These are phyloP conservation scores for Strongylocentrotus purpuratus DNA, from an alignment of 35 echinoderm and acorn worm genomes.

Conservation along the genomic window DNA sequence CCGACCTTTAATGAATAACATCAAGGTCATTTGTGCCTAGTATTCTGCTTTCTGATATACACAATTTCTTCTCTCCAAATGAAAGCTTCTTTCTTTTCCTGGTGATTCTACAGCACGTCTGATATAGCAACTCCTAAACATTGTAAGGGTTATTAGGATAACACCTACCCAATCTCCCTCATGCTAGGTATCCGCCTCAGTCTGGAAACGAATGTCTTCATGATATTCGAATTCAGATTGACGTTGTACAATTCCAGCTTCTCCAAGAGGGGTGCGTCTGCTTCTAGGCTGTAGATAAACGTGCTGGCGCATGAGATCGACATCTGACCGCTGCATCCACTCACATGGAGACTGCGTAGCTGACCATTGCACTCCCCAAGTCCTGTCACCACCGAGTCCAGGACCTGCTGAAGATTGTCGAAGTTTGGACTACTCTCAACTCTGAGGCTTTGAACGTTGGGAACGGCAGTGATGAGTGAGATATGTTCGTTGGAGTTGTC, in stretches of 20 bases:
- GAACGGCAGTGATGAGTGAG: neutral
- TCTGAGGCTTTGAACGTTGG: neutral
- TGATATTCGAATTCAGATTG: neutral
- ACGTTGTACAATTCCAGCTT: constrained; percentile 11
- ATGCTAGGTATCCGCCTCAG: neutral
- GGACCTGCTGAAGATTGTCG: neutral
- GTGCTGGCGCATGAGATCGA: neutral
- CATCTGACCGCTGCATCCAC: neutral
- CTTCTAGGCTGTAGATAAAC: neutral
- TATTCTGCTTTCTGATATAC: too few relatives aligned
- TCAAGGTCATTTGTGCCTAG: too few relatives aligned
- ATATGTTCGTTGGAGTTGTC: neutral
- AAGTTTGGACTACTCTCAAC: neutral
- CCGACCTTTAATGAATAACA: too few relatives aligned
- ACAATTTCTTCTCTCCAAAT: too few relatives aligned
- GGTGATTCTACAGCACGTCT: too few relatives aligned
- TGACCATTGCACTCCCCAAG: neutral
- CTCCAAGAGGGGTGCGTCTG: neutral
- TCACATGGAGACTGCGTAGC: neutral
- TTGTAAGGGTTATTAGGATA: too few relatives aligned
- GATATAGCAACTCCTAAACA: too few relatives aligned
- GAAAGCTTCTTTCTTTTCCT: too few relatives aligned
- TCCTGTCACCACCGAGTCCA: neutral
- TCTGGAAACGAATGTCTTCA: neutral
- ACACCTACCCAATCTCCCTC: neutral